Percentiles rank a stretch among this genome's conserved stretches.
phyloP scores from a whole-genome alignment of 2,888 invertebrate species.

The Molorchus minor region DNA sequence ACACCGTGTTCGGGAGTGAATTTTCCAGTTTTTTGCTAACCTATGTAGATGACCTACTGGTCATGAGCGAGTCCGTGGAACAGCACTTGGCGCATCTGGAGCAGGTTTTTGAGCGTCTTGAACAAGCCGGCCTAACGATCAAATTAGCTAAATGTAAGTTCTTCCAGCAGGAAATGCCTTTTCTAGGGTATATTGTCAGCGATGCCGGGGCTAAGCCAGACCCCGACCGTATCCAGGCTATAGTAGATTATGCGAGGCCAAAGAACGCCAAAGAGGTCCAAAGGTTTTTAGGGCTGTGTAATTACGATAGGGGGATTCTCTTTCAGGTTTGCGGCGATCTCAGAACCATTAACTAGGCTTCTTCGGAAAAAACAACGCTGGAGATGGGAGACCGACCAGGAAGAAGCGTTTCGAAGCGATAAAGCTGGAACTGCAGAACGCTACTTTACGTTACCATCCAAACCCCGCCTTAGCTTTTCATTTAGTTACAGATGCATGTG shows the following conservation, averaged over 20 bases:
- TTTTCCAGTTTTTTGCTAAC: neutral
- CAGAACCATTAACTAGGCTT: conserved; percentile 16
- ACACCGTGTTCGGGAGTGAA: conserved; percentile 2
- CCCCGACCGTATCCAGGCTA: conserved; percentile 38
- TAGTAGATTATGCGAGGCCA: conserved; percentile 45
- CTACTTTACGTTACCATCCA: conserved; percentile 23
- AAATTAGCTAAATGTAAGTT: neutral
- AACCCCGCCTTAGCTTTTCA: conserved; percentile 22
- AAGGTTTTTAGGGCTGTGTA: conserved; percentile 43
- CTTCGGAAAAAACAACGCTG: no score
- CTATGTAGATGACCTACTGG: conserved; percentile 5
- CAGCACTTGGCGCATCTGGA: neutral
- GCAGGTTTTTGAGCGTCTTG: neutral
- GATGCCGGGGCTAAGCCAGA: conserved; percentile 23
- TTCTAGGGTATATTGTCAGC: conserved; percentile 29
- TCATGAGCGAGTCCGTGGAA: neutral
- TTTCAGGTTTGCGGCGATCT: conserved; percentile 33
- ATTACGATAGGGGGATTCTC: conserved; percentile 39
- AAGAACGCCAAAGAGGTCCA: conserved; percentile 45
- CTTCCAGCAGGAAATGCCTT: neutral
- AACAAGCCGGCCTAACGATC: neutral
- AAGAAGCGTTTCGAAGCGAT: conserved; percentile 21
- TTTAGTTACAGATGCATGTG: conserved; percentile 34
- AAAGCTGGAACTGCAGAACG: conserved; percentile 13
- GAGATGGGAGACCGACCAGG: no score